Evolutionary conservation across 2,113 vertebrate species (phyloP).

Genomic region (Chionodraco myersi): DNA sequence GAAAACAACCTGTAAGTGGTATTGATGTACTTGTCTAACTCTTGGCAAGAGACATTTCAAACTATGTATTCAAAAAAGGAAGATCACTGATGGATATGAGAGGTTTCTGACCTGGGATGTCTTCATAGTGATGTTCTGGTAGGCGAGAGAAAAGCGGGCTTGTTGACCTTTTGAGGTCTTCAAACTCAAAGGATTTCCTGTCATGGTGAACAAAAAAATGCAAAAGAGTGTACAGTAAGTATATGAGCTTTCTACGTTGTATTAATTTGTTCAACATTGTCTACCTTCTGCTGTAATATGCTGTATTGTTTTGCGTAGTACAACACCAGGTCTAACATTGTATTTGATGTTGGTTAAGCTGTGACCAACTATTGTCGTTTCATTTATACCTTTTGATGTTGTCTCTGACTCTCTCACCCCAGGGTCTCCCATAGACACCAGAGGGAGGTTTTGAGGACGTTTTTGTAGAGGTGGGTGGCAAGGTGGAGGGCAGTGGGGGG

Average conservation of each 20-base stretch:
- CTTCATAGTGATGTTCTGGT: conserved; percentile 92
- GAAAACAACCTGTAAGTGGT: no score
- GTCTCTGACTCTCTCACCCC: conserved; percentile 81
- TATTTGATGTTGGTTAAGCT: not conserved
- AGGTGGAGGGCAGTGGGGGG: conserved; percentile 87
- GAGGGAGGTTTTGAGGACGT: conserved; percentile 86
- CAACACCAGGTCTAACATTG: not conserved
- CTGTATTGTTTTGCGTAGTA: not conserved
- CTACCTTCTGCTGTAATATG: not conserved
- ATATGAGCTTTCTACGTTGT: not conserved
- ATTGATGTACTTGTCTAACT: not conserved
- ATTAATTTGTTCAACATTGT: not conserved
- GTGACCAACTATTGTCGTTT: no score
- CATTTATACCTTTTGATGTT: conserved; percentile 86
- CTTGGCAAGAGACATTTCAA: not conserved
- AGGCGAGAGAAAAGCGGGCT: conserved; percentile 83
- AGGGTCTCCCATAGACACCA: conserved; percentile 82
- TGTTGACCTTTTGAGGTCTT: conserved; percentile 85
- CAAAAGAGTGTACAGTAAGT: not conserved
- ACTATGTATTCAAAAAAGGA: not conserved
- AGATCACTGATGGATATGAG: not conserved
- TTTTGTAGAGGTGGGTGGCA: conserved; percentile 85
- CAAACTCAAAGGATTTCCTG: conserved; percentile 91
- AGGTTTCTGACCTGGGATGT: conserved; percentile 83
- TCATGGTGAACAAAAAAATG: not conserved